These are phyloP conservation scores for Drosophila aff. DNA, from an alignment of 1,140 invertebrate species.

Conservation along the genomic window DNA sequence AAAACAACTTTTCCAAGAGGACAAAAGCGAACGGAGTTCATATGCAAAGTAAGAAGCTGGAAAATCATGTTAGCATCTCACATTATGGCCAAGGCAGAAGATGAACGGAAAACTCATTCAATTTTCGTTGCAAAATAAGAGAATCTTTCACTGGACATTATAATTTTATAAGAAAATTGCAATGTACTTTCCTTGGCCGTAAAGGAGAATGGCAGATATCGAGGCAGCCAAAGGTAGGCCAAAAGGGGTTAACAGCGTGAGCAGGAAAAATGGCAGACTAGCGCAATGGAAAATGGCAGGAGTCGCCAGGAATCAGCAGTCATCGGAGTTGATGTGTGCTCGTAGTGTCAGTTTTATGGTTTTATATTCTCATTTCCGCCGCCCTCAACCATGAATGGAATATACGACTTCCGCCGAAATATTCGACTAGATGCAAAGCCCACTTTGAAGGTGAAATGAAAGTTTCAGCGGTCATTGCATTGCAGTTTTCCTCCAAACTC, in stretches of 20 bases:
- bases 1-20: constrained; percentile 19
- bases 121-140: constrained; percentile 65
- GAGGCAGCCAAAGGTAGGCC: constrained; percentile 42
- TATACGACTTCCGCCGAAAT: constrained; percentile 62
- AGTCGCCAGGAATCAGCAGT: background rate
- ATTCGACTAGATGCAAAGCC: constrained; percentile 43
- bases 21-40: constrained; percentile 6
- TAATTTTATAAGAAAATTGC: constrained; percentile 80
- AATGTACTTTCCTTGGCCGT: constrained; percentile 34
- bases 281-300: constrained; percentile 19
- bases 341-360: constrained; percentile 64
- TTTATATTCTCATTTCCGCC: constrained; percentile 79
- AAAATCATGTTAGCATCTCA: constrained; percentile 74
- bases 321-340: constrained; percentile 11
- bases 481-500: constrained; percentile 18
- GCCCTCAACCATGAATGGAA: constrained; percentile 67
- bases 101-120: constrained; percentile 59
- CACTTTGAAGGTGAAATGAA: constrained; percentile 77
- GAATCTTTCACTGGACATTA: constrained; percentile 67
- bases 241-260: background rate
- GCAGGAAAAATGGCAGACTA: constrained; percentile 1
- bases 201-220: constrained; percentile 34
- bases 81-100: constrained; percentile 48
- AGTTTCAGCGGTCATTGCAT: constrained; percentile 72
- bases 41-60: constrained; percentile 63